These are phyloP conservation scores for Branchipolynoe longqiensis DNA, from an alignment of 2,888 invertebrate species.

Conservation along the genomic window DNA sequence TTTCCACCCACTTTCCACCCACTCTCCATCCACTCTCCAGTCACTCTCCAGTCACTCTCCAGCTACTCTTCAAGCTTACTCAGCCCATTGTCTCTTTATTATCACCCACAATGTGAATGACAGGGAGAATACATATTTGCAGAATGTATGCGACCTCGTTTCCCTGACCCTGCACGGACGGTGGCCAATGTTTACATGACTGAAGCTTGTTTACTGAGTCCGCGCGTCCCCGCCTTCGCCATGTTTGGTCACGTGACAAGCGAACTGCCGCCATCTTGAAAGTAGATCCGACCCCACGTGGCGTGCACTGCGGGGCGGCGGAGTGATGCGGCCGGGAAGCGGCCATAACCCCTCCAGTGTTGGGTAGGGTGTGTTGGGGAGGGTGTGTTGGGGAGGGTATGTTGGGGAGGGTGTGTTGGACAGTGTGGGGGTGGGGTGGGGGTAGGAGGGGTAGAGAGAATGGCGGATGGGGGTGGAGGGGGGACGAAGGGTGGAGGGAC, in stretches of 20 bases:
- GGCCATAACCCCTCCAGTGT: background rate
- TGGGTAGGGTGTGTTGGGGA: no score
- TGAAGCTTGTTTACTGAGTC: background rate
- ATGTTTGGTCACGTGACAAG: constrained; percentile 47
- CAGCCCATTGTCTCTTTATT: no score
- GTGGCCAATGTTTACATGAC: background rate
- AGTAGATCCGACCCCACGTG: constrained; percentile 39
- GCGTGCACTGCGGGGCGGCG: background rate
- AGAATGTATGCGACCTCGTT: background rate
- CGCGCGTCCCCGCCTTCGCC: background rate
- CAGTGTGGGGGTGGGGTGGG: no score
- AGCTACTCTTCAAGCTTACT: no score
- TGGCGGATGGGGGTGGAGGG: no score
- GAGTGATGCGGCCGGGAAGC: constrained; percentile 10
- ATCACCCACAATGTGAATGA: background rate
- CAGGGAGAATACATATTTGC: background rate
- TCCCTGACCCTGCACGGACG: background rate
- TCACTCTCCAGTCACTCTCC: no score
- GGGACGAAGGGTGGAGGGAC: no score
- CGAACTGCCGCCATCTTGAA: constrained; percentile 36
- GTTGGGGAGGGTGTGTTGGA: no score
- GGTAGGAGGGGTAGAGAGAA: no score
- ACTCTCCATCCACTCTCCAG: no score
- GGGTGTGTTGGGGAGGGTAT: no score
- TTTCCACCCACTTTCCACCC: no score